These are phyloP conservation scores for Epinotia nisella DNA, from an alignment of 2,888 invertebrate genomes.

Conservation along the genomic window DNA sequence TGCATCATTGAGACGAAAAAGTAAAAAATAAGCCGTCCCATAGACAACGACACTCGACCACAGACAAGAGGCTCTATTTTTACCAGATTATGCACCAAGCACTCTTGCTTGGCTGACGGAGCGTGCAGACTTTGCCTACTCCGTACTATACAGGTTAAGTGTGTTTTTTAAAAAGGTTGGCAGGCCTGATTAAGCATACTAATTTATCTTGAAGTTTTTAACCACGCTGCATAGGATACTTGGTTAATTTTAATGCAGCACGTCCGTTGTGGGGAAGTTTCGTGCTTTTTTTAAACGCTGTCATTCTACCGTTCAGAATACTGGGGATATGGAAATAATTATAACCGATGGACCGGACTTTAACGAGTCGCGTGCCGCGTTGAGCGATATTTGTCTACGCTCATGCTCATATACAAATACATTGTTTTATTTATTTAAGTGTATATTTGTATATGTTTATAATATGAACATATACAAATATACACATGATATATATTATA, in stretches of 20 bases:
- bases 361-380: background rate
- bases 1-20: constrained; percentile 61
- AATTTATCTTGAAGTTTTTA: constrained; percentile 44
- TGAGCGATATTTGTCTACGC: background rate
- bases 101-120: constrained; percentile 54
- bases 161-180: constrained; percentile 44
- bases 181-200: constrained; percentile 45
- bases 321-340: constrained; percentile 15
- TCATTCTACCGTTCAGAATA: constrained; percentile 6
- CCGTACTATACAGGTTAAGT: constrained; percentile 43
- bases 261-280: constrained; percentile 4
- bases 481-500: no score
- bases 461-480: no score
- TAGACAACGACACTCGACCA: constrained; percentile 60
- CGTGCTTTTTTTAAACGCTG: constrained; percentile 24
- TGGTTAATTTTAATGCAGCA: constrained; percentile 27
- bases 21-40: constrained; percentile 50
- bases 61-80: constrained; percentile 72
- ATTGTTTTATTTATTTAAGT: no score
- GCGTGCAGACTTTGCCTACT: constrained; percentile 49
- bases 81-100: constrained; percentile 76
- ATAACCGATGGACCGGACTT: constrained; percentile 2
- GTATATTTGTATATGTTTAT: no score
- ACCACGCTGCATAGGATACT: constrained; percentile 23
- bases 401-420: no score